Percentiles rank a stretch among this genome's conserved stretches.
Evolutionary conservation across 2,888 invertebrate genomes (phyloP).

Genomic region (Orthosia gracilis): DNA sequence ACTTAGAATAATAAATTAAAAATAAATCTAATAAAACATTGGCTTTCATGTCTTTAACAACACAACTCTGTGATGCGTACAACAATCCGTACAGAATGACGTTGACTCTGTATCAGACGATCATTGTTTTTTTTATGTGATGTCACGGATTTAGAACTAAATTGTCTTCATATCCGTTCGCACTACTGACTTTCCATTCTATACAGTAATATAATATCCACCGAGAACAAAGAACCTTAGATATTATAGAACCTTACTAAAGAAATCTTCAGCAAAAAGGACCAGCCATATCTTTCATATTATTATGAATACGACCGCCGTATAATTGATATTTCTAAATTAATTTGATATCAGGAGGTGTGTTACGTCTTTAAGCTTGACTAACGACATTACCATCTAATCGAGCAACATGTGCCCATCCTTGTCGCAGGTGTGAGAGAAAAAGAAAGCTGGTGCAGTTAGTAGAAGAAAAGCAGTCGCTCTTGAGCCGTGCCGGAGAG

Average conservation of each 20-base stretch:
- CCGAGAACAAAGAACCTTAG: slow-evolving; percentile 26
- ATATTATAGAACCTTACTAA: slow-evolving; percentile 32
- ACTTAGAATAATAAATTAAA: slow-evolving; percentile 67
- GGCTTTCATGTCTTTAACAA: slow-evolving; percentile 67
- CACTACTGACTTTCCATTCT: slow-evolving; percentile 25
- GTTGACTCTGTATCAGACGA: slow-evolving; percentile 10
- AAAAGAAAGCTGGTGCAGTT: slow-evolving; percentile 70
- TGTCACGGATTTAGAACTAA: slow-evolving; percentile 29
- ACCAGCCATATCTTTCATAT: slow-evolving; percentile 21
- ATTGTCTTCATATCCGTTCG: slow-evolving; percentile 27
- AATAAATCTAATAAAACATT: slow-evolving; percentile 59
- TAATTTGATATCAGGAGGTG: slow-evolving; percentile 33
- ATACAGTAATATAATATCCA: slow-evolving; percentile 33
- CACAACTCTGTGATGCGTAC: slow-evolving; percentile 64
- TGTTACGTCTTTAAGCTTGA: slow-evolving; percentile 38
- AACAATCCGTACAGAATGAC: slow-evolving; percentile 34
- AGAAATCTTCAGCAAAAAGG: slow-evolving; percentile 11
- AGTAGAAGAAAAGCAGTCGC: slow-evolving; percentile 97
- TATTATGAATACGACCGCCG: slow-evolving; percentile 20
- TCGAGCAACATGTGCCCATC: slow-evolving; percentile 69
- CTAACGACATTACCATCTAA: slow-evolving; percentile 58
- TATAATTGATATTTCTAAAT: slow-evolving; percentile 23
- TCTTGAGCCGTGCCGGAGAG: slow-evolving; percentile 97
- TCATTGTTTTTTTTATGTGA: slow-evolving; percentile 35
- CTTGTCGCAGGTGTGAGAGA: slow-evolving; percentile 72